Percentiles rank a stretch among this genome's conserved stretches.
Evolutionary conservation across 2,797 vertebrate genomes (phyloP).

Genomic region (Perodicticus potto): DNA sequence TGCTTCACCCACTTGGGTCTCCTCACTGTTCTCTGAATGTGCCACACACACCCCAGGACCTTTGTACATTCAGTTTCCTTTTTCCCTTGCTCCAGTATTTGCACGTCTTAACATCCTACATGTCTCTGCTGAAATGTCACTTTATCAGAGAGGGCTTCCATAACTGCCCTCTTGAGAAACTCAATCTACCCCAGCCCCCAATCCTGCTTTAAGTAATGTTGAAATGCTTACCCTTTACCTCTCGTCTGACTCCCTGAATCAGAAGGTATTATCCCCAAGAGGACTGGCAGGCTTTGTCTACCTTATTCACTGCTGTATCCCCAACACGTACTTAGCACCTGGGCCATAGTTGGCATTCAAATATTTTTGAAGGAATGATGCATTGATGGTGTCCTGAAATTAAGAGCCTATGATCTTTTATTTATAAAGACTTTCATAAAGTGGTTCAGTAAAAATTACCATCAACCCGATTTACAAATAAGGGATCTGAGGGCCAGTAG

Average conservation of each 20-base stretch:
- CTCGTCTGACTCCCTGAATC: neutral
- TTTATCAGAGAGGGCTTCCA: neutral
- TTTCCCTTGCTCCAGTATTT: neutral
- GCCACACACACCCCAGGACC: neutral
- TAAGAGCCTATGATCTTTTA: neutral
- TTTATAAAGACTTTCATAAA: neutral
- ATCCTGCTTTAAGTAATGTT: neutral
- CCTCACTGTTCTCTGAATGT: neutral
- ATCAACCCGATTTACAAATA: neutral
- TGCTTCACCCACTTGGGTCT: accelerated
- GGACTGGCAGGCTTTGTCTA: neutral
- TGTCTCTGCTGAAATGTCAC: neutral
- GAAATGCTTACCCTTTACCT: neutral
- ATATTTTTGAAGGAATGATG: neutral
- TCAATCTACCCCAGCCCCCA: neutral
- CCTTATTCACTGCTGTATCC: neutral
- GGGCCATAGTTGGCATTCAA: neutral
- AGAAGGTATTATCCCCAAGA: neutral
- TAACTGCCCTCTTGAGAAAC: neutral
- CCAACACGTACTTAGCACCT: neutral
- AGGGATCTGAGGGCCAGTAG: neutral
- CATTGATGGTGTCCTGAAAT: neutral
- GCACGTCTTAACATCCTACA: neutral
- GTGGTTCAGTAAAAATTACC: neutral
- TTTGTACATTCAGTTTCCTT: neutral